Base-by-base conservation (phyloP, 2,888 invertebrate genomes). In the Limnephilus marmoratus region DNA sequence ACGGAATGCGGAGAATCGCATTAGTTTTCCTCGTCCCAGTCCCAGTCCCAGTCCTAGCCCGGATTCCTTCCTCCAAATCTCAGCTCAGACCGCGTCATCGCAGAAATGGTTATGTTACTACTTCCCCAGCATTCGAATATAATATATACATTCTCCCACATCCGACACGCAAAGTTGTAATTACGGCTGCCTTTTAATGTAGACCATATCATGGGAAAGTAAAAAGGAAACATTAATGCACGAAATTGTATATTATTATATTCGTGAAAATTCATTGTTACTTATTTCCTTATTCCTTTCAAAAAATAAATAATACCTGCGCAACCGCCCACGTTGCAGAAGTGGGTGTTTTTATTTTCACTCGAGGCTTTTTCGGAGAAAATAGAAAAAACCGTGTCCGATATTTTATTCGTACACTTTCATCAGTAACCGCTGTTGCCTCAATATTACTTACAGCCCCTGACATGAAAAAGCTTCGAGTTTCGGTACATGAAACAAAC, bases 121-220 rank as follows among this genome's bases (percentile, higher is more conserved):
- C 68, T 90, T 31, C 68, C 53, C 34, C 68, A 68, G 83, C 53
- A 89, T 89, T 89, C 88, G 68, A 45, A 41, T 29, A 86, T 34
- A 83, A 49, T 86, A 41, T 29, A 86, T 34, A 83, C 85, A 90
- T 34, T 49, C 90, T 37, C 29, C 68, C 15, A 41, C 31, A 45
- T 90, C 81, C 81, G 82, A 83, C 93, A 93, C 93, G 93, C 93
- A 90, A 93, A 89, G 53, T 82, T 31, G 82, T 92, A 93, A 93
- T 93, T 93, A 93, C 85, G 92, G 18, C 34, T 68, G 53, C 92
- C 91, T 90, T 90, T 93, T 90, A 93, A 93, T 93, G 93, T 93
- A 93, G 82, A 90, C 90, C 85, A 92, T 91, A 93, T 90, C 68
- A 91, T 94, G 92, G 41, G 85, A 89, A 91, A 85, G 89, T 92